Base-by-base conservation (phyloP, 2,797 vertebrate species). In the Mycteria americana region DNA sequence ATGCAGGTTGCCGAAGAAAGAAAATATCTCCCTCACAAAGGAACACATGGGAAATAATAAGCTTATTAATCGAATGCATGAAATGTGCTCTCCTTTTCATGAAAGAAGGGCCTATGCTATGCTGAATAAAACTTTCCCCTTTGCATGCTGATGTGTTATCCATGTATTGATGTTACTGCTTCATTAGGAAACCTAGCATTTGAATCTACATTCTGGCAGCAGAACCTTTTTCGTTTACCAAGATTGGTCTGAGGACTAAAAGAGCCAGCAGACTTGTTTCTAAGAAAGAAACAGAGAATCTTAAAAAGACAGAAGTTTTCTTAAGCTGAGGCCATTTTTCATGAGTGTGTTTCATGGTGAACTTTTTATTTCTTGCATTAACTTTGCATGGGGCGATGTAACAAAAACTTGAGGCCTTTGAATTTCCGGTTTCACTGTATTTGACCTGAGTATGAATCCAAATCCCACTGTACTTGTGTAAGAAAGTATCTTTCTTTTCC, bases 1-100 rank as follows among this genome's bases (percentile, higher is more conserved):
- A 97, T 96, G 91, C 96, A 97, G 73, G 92, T 95, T 98, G 92
- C 96, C 95, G 95, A 95, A 97, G 93, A 98, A 95, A 96, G 94
- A 94, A 97, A 97, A 89, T 91, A 83, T 94, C 85, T 93, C 76
- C 79, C 88, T 95, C 92, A 89, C 93, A 95, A 95, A 92, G 82
- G 88, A 92, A 68, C 89, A 93, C 90, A 88, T 91, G 91, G 95
- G 95, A 94, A 97, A 97, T 96, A 97, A 97, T 96, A 97, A 93
- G 92, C 82, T 76, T 94, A 96, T 97, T 95, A 97, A 97, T 95
- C 11, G 37, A 93, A 93, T 94, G 92, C 94, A 93, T 85, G 92
- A 95, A 95, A 97, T 67, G 53, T 86, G 74, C 75, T 87, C 95
- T 91, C 82, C 51, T 94, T 88, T 95, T 93, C 92, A 91, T 98